Percentiles rank a stretch among this genome's conserved stretches.
These are phyloP conservation scores for Craterocephalus amniculus DNA, from an alignment of 2,797 vertebrate genomes.

Conservation along the genomic window DNA sequence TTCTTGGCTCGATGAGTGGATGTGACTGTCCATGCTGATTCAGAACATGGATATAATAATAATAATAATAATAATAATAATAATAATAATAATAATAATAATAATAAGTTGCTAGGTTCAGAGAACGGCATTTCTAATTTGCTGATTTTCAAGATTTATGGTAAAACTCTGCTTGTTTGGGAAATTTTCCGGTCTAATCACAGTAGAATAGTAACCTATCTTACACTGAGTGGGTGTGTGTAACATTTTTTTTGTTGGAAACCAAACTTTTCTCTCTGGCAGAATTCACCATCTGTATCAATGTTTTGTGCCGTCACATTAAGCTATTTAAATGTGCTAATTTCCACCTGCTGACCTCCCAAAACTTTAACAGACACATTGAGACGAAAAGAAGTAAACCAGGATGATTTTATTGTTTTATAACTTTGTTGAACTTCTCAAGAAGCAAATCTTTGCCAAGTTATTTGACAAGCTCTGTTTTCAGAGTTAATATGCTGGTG, in stretches of 20 bases:
- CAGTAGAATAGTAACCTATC: neutral
- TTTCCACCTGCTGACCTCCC: neutral
- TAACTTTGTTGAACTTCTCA: neutral
- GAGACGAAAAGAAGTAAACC: neutral
- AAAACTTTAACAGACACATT: neutral
- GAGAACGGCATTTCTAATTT: neutral
- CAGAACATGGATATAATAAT: no score
- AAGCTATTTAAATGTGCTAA: neutral
- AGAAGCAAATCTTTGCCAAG: neutral
- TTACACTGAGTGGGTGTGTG: neutral
- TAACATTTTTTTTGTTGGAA: neutral
- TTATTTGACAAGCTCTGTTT: neutral
- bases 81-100: neutral
- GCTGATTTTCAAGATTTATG: neutral
- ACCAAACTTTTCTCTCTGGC: neutral
- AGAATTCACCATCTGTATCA: neutral
- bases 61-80: no score
- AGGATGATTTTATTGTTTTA: neutral
- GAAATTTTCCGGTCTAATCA: neutral
- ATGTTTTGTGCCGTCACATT: neutral
- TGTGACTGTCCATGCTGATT: no score
- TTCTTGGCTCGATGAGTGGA: no score
- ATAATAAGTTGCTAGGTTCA: neutral
- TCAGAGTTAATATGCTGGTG: neutral
- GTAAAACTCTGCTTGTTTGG: neutral